Evolutionary conservation across 2,888 invertebrate species (phyloP).

Genomic region (Malachius bipustulatus): DNA sequence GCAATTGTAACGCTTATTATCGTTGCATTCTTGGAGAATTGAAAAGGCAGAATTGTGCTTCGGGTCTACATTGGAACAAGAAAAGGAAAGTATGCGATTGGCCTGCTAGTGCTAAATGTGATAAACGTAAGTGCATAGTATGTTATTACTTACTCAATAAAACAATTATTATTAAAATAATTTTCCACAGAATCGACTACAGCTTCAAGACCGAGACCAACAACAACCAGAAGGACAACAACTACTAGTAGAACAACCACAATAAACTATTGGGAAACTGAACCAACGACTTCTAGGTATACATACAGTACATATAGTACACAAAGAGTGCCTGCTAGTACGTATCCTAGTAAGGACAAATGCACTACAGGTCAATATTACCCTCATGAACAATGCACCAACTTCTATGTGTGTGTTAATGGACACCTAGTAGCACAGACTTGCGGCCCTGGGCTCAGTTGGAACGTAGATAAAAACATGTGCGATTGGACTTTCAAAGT

Average conservation of each 20-base stretch:
- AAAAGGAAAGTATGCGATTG: slow-evolving; percentile 62
- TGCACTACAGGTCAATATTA: slow-evolving; percentile 68
- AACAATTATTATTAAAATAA: slow-evolving; percentile 12
- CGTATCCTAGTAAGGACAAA: not conserved
- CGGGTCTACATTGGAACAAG: slow-evolving; percentile 70
- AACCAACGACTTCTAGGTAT: slow-evolving; percentile 28
- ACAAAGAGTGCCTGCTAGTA: too few species aligned
- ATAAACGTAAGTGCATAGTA: too few species aligned
- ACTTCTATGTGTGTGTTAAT: slow-evolving; percentile 69
- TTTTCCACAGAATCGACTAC: slow-evolving; percentile 22
- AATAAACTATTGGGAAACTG: slow-evolving; percentile 9
- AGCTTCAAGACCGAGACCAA: slow-evolving; percentile 15
- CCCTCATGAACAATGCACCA: slow-evolving; percentile 58
- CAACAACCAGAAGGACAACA: slow-evolving; percentile 29
- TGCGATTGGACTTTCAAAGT: slow-evolving; percentile 66
- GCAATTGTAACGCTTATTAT: slow-evolving; percentile 63
- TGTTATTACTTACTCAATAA: not conserved
- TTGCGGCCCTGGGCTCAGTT: slow-evolving; percentile 67
- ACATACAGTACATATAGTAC: too few species aligned
- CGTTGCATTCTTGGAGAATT: slow-evolving; percentile 64
- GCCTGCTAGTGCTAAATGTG: slow-evolving; percentile 64
- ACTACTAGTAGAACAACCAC: slow-evolving; percentile 30
- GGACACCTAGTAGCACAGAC: slow-evolving; percentile 53
- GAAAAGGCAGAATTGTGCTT: slow-evolving; percentile 61
- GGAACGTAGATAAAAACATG: slow-evolving; percentile 51